These are phyloP conservation scores for Poecilia latipinna DNA, from an alignment of 2,113 vertebrate genomes.

Conservation along the genomic window DNA sequence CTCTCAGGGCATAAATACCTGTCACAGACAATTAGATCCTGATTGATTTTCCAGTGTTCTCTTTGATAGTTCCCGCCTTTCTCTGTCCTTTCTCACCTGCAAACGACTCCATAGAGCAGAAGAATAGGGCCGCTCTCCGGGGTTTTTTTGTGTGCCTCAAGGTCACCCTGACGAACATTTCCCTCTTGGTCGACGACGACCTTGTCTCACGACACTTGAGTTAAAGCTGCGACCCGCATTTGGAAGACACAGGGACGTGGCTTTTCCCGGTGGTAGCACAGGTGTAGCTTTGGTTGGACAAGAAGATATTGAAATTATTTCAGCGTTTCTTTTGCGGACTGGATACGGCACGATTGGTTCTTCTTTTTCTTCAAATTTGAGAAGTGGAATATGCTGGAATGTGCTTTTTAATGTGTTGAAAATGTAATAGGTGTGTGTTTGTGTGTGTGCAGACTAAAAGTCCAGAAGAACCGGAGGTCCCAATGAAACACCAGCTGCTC, in stretches of 20 bases:
- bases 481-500: slow-evolving; percentile 88
- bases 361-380: background rate
- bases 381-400: background rate
- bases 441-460: slow-evolving; percentile 71
- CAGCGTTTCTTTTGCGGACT: background rate
- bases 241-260: background rate
- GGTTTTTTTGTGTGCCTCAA: slow-evolving; percentile 48
- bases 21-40: slow-evolving; percentile 76
- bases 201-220: slow-evolving; percentile 43
- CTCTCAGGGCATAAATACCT: slow-evolving; percentile 72
- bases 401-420: background rate
- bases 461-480: slow-evolving; percentile 74
- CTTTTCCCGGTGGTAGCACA: background rate
- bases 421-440: background rate
- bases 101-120: slow-evolving; percentile 48
- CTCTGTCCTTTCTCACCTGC: slow-evolving; percentile 64
- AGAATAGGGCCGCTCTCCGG: slow-evolving; percentile 46
- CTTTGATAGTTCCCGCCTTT: slow-evolving; percentile 58
- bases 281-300: background rate
- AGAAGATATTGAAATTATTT: slow-evolving; percentile 4
- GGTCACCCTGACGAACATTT: slow-evolving; percentile 43
- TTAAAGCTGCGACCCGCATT: slow-evolving; percentile 16
- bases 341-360: background rate
- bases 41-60: slow-evolving; percentile 74
- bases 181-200: slow-evolving; percentile 46